Evolutionary conservation across 2,888 invertebrate genomes (phyloP).

Genomic region (Strigamia transsilvanica): DNA sequence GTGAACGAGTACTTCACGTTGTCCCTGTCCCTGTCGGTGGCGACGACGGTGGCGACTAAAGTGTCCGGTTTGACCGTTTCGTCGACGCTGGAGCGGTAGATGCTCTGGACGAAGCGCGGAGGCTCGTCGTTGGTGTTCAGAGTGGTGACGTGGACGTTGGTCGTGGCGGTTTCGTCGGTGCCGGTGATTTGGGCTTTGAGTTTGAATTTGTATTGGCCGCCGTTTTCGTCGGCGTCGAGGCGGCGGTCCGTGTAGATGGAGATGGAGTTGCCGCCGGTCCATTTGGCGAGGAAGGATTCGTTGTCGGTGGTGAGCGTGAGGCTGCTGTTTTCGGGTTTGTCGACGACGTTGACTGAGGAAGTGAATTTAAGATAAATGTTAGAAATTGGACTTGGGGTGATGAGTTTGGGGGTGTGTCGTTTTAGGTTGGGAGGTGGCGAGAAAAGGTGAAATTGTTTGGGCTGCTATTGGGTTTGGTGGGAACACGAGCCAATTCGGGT

Average conservation of each 20-base stretch:
- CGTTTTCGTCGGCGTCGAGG: constrained; percentile 56
- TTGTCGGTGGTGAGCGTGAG: background rate
- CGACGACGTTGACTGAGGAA: background rate
- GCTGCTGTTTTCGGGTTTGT: constrained; percentile 46
- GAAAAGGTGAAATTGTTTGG: no score
- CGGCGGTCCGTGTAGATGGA: constrained; percentile 50
- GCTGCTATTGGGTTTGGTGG: no score
- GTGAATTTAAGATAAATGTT: background rate
- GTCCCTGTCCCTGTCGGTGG: constrained; percentile 64
- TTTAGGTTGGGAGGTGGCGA: no score
- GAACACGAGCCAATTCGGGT: no score
- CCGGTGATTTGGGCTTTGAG: constrained; percentile 63
- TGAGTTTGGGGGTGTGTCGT: no score
- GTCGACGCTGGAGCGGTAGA: constrained; percentile 57
- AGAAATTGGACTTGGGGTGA: no score
- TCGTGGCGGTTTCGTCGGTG: constrained; percentile 61
- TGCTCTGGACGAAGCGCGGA: constrained; percentile 59
- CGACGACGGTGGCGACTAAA: constrained; percentile 63
- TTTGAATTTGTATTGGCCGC: constrained; percentile 60
- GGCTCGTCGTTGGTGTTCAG: constrained; percentile 64
- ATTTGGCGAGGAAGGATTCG: background rate
- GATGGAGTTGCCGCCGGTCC: background rate
- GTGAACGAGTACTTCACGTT: constrained; percentile 62
- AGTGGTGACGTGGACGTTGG: constrained; percentile 62
- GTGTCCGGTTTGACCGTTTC: constrained; percentile 59